Base-by-base conservation (phyloP, 2,888 invertebrate species). In the Aphidoletes aphidimyza region DNA sequence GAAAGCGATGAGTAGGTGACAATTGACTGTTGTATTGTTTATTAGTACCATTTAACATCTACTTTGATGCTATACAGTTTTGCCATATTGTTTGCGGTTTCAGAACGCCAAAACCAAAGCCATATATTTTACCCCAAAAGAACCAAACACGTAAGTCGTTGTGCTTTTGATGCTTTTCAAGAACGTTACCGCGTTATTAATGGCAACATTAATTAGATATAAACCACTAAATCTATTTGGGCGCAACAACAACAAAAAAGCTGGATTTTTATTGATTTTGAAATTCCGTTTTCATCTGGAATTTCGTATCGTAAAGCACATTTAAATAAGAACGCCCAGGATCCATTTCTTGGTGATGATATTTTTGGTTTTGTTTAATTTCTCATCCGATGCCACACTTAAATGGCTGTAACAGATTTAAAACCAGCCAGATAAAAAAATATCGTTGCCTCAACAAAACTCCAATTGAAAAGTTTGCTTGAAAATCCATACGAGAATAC, bases 21-120 rank as follows among this genome's bases (percentile, higher is more conserved):
- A 69, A 69, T 69, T 69, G 69, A 69, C 30, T 69, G 69, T 30
- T n/a, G 30, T 69, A 69, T 69, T 34, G 69, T 69, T 69, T 69
- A 69, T 69, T 69, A 69, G 69, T 34, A 69, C 34, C 69, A 69
- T 69, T 69, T 69, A 69, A 34, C 69, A 69, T 69, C 30, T 30
- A 69, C 69, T 30, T 69, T 69, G 26, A 69, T 69, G 69, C 69
- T n/a, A 34, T 69, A 69, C 11, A 69, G 69, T 69, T n/a, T n/a
- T n/a, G n/a, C n/a, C 11, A 69, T 69, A 19, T 69, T 69, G 69
- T 69, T n/a, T 69, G 69, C 34, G 69, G 54, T 54, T 47, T 47
- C n/a, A n/a, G n/a, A n/a, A n/a, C n/a, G n/a, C n/a, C n/a, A n/a
- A n/a, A n/a, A n/a, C n/a, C n/a, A n/a, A n/a, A n/a, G n/a, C n/a